phyloP scores from a whole-genome alignment of 2,797 vertebrate genomes.

The Crotalus adamanteus region DNA sequence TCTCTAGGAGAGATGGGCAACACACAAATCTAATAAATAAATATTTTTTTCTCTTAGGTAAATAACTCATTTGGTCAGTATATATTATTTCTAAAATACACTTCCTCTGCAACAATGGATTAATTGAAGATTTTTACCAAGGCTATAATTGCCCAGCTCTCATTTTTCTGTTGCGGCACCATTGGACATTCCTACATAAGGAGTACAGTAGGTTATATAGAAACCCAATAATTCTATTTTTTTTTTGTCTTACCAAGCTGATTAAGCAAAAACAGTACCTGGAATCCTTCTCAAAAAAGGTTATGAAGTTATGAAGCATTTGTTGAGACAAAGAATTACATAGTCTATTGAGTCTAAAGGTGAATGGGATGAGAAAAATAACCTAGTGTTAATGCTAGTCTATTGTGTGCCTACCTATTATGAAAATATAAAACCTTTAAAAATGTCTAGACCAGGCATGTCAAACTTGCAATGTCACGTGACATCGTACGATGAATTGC shows the following conservation, averaged over 20 bases:
- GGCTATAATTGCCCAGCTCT: background rate
- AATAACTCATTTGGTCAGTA: background rate
- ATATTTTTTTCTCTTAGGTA: background rate
- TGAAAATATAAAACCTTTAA: background rate
- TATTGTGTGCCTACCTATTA: background rate
- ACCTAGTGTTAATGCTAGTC: background rate
- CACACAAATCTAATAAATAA: background rate
- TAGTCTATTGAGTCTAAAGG: background rate
- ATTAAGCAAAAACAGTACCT: background rate
- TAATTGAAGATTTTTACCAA: background rate
- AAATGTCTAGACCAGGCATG: background rate
- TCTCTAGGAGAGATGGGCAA: background rate
- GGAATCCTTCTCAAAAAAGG: background rate
- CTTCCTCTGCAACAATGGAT: background rate
- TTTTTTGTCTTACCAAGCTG: background rate
- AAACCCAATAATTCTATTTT: background rate
- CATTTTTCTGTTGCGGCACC: background rate
- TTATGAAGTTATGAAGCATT: background rate
- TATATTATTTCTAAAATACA: background rate
- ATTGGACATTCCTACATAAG: background rate
- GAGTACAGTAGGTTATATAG: background rate
- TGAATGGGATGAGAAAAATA: background rate
- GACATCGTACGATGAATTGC: rapidly evolving
- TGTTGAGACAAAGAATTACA: background rate
- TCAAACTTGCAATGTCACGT: too few relatives aligned